phyloP scores from a whole-genome alignment of 2,113 vertebrate species.

The Kryptolebias marmoratus region DNA sequence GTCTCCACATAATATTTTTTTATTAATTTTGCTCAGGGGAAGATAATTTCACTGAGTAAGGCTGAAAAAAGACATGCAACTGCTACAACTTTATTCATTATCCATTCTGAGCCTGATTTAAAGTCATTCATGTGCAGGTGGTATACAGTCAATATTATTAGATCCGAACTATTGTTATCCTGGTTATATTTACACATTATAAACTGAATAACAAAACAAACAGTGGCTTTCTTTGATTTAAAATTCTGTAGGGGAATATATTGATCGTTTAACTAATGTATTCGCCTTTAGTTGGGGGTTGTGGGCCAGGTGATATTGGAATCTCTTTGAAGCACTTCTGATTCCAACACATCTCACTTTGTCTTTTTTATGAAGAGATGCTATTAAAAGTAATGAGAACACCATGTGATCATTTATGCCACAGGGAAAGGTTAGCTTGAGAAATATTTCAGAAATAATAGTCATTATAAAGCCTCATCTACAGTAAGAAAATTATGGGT shows the following conservation, averaged over 20 bases:
- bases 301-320: conserved; percentile 47
- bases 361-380: conserved; percentile 36
- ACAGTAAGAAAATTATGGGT: neutral
- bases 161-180: neutral
- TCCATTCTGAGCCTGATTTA: conserved; percentile 23
- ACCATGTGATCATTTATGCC: conserved; percentile 24
- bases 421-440: conserved; percentile 13
- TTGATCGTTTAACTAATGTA: conserved; percentile 56
- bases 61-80: conserved; percentile 27
- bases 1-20: conserved; percentile 48
- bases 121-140: conserved; percentile 15
- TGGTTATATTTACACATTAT: conserved; percentile 14
- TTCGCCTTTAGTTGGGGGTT: conserved; percentile 39
- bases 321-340: conserved; percentile 64
- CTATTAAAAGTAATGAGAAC: conserved; percentile 21
- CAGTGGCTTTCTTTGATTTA: conserved; percentile 21
- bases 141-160: conserved; percentile 23
- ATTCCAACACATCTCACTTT: conserved; percentile 52
- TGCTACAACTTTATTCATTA: conserved; percentile 5
- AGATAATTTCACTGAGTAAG: conserved; percentile 39
- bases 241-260: conserved; percentile 33
- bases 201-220: conserved; percentile 28
- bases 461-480: too few relatives aligned
- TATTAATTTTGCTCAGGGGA: conserved; percentile 52
- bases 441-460: too few relatives aligned